phyloP scores from a whole-genome alignment of 2,797 vertebrate genomes.

The Sebastes matsubarae region DNA sequence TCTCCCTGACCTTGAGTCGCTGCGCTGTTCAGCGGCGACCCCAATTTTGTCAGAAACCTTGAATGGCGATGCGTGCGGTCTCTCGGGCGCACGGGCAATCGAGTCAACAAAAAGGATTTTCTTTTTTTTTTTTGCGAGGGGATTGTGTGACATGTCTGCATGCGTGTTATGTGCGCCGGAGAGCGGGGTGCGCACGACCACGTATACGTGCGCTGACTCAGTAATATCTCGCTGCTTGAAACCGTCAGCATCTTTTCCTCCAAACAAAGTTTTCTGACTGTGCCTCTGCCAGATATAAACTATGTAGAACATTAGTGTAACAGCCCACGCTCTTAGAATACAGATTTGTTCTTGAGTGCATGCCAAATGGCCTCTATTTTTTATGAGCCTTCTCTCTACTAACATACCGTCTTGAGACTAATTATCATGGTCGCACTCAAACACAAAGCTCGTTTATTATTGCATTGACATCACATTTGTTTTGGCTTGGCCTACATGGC shows the following conservation, averaged over 20 bases:
- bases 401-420: conserved; percentile 78
- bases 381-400: conserved; percentile 76
- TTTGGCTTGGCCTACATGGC: conserved; percentile 73
- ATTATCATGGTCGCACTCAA: conserved; percentile 78
- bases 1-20: conserved; percentile 62
- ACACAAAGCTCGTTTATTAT: conserved; percentile 79
- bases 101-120: conserved; percentile 57
- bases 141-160: conserved; percentile 5
- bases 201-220: conserved; percentile 70
- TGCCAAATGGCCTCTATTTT: conserved; percentile 81
- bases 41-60: conserved; percentile 71
- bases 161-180: conserved; percentile 33
- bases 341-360: conserved; percentile 75
- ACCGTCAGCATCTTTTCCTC: conserved; percentile 74
- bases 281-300: conserved; percentile 72
- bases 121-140: conserved; percentile 22
- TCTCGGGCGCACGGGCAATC: conserved; percentile 40
- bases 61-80: conserved; percentile 43
- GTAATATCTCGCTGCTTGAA: conserved; percentile 61
- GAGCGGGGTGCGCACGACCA: conserved; percentile 13
- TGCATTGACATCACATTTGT: conserved; percentile 74
- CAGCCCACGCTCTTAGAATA: conserved; percentile 72
- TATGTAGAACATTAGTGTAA: conserved; percentile 80
- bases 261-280: conserved; percentile 71
- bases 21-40: conserved; percentile 56